Base-by-base conservation (phyloP, 2,113 vertebrate species). In the Propithecus coquereli region DNA sequence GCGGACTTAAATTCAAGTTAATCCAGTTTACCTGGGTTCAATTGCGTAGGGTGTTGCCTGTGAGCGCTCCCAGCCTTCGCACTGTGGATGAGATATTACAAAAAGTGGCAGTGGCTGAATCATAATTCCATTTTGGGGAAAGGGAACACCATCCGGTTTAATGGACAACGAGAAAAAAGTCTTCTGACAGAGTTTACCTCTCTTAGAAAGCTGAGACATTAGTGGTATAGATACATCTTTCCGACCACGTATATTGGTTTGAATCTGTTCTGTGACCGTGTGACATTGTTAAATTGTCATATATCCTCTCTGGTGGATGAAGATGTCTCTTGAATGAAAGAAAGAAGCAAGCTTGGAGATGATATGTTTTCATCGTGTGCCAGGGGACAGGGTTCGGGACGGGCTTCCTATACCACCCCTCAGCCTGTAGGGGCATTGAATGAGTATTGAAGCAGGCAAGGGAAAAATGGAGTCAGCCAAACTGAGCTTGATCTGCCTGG, bases 401-500 rank as follows among this genome's bases (percentile, higher is more conserved):
- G 50, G 12, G 8, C 22, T 59, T 57, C 61, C 43, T 71, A 6
- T 0, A 23, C 25, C 59, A 8, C n/a, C 37, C 76, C 30, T 73
- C 34, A 16, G 18, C 68, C 47, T 40, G 0, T 0, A 84, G 14
- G 8, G 5, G 50, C 61, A 68, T 70, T 8, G 61, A 32, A 18
- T 71, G 22, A 65, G 32, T 22, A 17, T 1, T 70, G 57, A 70
- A 86, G 40, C 27, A 61, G 22, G 6, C 8, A 10, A 40, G 45
- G n/a, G 22, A 25, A 30, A 54, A 54, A 79, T 50, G 40, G 27
- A 74, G 22, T 34, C 40, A n/a, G 0, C 18, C 43, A 17, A 17
- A n/a, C 12, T 2, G 2, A n/a, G 30, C 10, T 11, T 6, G 6
- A 22, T 25, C 8, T 47, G 16, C 68, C 45, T 2, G 37, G 32